Conservation (phyloP, 2,797 vertebrate genomes). For the Morelia viridis region DNA sequence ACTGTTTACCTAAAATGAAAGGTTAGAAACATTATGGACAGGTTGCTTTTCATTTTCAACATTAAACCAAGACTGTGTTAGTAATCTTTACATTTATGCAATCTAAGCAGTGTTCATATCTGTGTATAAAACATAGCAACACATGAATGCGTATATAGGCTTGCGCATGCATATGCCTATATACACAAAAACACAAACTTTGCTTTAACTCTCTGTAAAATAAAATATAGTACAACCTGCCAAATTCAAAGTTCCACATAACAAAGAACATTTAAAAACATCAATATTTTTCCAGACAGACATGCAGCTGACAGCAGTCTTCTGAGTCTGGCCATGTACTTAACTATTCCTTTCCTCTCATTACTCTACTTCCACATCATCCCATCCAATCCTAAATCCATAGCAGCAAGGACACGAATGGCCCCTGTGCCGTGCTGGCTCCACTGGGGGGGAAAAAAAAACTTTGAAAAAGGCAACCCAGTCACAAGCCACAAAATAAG, state of each 20-base stretch:
- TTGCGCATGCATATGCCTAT: background rate
- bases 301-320: background rate
- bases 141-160: background rate
- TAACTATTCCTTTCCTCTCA: background rate
- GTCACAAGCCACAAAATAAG: background rate
- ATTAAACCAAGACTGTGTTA: background rate
- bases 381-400: background rate
- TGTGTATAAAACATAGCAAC: background rate
- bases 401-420: background rate
- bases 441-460: background rate
- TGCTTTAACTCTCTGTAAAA: background rate
- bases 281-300: background rate
- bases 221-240: background rate
- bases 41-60: slow-evolving; percentile 40
- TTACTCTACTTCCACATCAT: background rate
- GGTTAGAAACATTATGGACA: background rate
- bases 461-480: background rate
- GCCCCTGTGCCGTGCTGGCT: background rate
- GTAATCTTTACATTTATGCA: background rate
- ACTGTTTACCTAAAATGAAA: background rate
- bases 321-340: background rate
- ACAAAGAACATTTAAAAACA: background rate
- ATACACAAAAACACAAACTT: background rate
- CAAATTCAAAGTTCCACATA: background rate
- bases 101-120: background rate